Conservation (phyloP, 2,797 vertebrate species). For the Hippopotamyrus pictus region DNA sequence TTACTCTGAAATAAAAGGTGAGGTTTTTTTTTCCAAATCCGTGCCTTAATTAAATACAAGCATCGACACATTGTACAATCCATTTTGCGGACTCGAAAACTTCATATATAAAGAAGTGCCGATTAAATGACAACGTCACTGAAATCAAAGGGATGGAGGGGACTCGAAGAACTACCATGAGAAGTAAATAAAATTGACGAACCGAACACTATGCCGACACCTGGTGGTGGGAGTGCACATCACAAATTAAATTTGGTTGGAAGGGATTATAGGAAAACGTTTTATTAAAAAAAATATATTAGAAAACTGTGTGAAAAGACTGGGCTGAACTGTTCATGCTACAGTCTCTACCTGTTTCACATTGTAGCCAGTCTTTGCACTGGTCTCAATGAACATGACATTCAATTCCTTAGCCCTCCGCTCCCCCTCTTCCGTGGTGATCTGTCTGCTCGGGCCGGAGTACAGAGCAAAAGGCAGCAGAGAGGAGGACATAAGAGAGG, state of each 20-base stretch:
- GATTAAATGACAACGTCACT: background rate
- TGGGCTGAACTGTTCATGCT: constrained; percentile 43
- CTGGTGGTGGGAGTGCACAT: background rate
- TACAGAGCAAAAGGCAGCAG: constrained; percentile 29
- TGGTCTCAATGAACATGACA: constrained; percentile 98
- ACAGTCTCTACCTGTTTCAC: constrained; percentile 83
- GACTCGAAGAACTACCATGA: background rate
- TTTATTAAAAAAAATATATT: constrained; percentile 10
- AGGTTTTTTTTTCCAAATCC: background rate
- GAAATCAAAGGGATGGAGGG: background rate
- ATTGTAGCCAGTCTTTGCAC: constrained; percentile 96
- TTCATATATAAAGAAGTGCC: background rate
- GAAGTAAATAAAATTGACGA: background rate
- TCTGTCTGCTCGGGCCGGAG: constrained; percentile 79
- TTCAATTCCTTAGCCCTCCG: constrained; percentile 96
- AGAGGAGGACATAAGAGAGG: constrained; percentile 37
- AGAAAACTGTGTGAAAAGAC: constrained; percentile 21
- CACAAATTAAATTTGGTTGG: constrained; percentile 29
- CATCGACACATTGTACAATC: background rate
- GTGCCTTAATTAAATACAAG: background rate
- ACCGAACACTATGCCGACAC: background rate
- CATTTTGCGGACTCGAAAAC: background rate
- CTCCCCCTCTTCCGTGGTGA: constrained; percentile 91
- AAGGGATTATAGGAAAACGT: constrained; percentile 21
- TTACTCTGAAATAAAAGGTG: background rate